Evolutionary conservation across 2,888 invertebrate genomes (phyloP), one percentile per base, ranked within the genome.

Genomic region (Idaea aversata): DNA sequence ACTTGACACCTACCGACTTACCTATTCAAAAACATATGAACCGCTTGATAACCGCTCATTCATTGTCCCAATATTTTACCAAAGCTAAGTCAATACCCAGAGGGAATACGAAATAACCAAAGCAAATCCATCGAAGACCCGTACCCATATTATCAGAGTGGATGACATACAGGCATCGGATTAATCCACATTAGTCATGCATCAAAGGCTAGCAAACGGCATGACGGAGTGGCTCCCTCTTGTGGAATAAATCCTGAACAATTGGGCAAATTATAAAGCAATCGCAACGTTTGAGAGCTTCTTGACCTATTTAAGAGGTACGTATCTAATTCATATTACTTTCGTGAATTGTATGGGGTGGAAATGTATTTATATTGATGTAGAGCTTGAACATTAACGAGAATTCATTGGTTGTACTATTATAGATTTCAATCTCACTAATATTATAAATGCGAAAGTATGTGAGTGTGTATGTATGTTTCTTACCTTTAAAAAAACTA

Each of bases 101-200:
- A 86, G 88, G 81, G 86, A 86, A 84, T 85, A 75, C 47, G 47
- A 47, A 47, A 47, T 47, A 47, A 47, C 47, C 47, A 47, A 47
- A 47, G 76, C 70, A 84, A 86, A 88, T 81, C 84, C 81, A 72
- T 80, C 82, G 82, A 82, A 74, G 86, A 85, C 72, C 75, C 77
- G 85, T 82, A 89, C 90, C 89, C 89, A 83, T 83, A 83, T 90
- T 74, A 47, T 47, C 47, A 47, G 79, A 90, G 90, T 88, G 88
- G 86, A 90, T 90, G 91, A 88, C 90, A 90, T 86, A 87, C 87
- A 85, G 86, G 82, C 85, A 80, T 83, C 81, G 83, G 86, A 88
- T 91, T 91, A 91, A 89, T 88, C 83, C 87, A 85, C 85, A 88
- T 91, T 91, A 91, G 83, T 77, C 85, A 91, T 88, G 90, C 91